Evolutionary conservation across 1,140 invertebrate species (phyloP), one percentile per base, ranked within the genome.

Genomic region (Zeugodacus cucurbitae): DNA sequence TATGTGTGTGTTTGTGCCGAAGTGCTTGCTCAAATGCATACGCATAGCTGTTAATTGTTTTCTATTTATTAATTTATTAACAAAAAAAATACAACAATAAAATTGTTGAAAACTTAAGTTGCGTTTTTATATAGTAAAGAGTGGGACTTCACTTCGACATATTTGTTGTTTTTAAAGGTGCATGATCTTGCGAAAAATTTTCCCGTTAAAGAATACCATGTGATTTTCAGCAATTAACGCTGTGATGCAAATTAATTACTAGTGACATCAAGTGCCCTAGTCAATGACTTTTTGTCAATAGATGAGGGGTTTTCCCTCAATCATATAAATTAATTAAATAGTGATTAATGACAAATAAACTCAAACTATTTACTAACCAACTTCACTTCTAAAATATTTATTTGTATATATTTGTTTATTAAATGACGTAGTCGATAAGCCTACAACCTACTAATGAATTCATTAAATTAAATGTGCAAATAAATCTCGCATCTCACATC

Each of bases 21-120:
- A 32, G 29, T 67, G 29, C 8, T 41, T 74, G 64, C 32, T 74
- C 34, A 41, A 74, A 74, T 48, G 74, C 74, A 48, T 48, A 44
- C 3, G 41, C 41, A 82, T 82, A 26, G 41, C 34, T 82, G 67
- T 74, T 74, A 74, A 22, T 74, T 22, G 74, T 82, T 82, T 82
- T 82, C 8, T 82, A 82, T 82, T 82, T 82, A 82, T 82, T 44
- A 48, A 48, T 29, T 82, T 29, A 37, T 29, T 20, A 74, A 74
- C 41, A 74, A 74, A 74, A n/a, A 37, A 37, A 74, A 44, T 10
- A 29, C 41, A 82, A 74, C 6, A 74, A 41, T 29, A 82, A 48
- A 48, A 6, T n/a, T 26, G 26, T n/a, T 48, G 22, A 82, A 48
- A 44, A 26, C 17, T 41, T 41, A 2, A 4, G 20, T 22, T 34